Conservation (phyloP, 2,113 vertebrate genomes). For the Pachypanchax playfairii region DNA sequence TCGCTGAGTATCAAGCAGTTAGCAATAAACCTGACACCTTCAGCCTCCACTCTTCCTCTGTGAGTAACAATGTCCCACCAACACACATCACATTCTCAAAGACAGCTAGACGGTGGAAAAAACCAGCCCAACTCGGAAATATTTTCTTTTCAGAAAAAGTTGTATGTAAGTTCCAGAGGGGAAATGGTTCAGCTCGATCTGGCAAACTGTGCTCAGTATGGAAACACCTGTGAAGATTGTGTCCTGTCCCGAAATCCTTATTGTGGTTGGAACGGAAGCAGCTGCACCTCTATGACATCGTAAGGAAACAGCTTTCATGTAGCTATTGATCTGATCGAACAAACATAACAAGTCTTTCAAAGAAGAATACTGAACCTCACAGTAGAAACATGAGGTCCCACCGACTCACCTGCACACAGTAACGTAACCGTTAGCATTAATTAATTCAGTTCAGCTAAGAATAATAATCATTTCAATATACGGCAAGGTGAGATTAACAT, state of each 20-base stretch:
- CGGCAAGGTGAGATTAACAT: too few species aligned
- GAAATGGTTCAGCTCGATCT: constrained; percentile 72
- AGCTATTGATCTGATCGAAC: too few species aligned
- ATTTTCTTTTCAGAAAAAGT: constrained; percentile 59
- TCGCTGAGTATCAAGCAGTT: constrained; percentile 67
- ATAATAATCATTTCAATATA: too few species aligned
- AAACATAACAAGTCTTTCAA: too few species aligned
- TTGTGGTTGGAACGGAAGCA: constrained; percentile 59
- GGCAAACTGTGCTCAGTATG: constrained; percentile 60
- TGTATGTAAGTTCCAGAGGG: constrained; percentile 54
- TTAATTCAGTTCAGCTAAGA: too few species aligned
- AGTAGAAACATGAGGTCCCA: too few species aligned
- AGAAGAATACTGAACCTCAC: too few species aligned
- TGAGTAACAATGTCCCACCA: constrained; percentile 45
- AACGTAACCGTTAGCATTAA: too few species aligned
- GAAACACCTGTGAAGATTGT: constrained; percentile 53
- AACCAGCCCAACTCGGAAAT: background rate
- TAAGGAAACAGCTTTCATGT: too few species aligned
- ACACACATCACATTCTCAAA: too few species aligned
- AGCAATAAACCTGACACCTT: background rate
- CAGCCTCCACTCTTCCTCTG: constrained; percentile 45
- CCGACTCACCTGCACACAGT: too few species aligned
- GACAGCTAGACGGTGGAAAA: too few species aligned
- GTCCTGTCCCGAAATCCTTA: constrained; percentile 74
- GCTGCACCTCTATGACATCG: background rate